Evolutionary conservation across 2,113 vertebrate species (phyloP).

Genomic region (Pristiophorus japonicus): DNA sequence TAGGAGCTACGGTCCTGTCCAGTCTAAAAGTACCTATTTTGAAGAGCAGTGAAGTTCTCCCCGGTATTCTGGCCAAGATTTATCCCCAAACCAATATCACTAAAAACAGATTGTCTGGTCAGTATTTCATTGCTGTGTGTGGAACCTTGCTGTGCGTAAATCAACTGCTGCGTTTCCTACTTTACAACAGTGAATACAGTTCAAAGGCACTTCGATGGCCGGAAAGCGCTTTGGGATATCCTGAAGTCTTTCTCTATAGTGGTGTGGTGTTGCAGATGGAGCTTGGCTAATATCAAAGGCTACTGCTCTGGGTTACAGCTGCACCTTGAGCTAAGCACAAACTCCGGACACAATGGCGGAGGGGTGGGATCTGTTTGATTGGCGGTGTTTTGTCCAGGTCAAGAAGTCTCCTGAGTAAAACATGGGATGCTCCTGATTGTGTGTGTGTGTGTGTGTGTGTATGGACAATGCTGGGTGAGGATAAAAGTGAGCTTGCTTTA

Average conservation of each 20-base stretch:
- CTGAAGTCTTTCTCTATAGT: not conserved
- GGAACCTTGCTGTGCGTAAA: not conserved
- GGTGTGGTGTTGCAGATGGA: not conserved
- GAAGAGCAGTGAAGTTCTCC: too few relatives aligned
- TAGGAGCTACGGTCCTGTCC: too few relatives aligned
- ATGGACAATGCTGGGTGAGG: not conserved
- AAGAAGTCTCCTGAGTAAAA: not conserved
- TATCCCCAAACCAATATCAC: too few relatives aligned
- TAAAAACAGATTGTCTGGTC: too few relatives aligned
- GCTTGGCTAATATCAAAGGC: not conserved
- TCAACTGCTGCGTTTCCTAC: not conserved
- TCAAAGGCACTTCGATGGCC: not conserved
- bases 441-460: not conserved
- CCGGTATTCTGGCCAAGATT: too few relatives aligned
- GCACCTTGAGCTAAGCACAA: not conserved
- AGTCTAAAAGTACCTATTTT: too few relatives aligned
- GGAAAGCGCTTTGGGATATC: too few relatives aligned
- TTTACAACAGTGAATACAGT: not conserved
- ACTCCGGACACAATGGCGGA: not conserved
- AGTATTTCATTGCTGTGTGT: not conserved
- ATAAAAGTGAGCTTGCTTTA: not conserved
- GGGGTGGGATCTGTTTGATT: not conserved
- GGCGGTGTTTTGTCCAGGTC: not conserved
- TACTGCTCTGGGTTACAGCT: not conserved
- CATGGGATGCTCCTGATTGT: not conserved